These are phyloP conservation scores for Gymnosoma rotundatum DNA, from an alignment of 2,888 invertebrate genomes.

Conservation along the genomic window DNA sequence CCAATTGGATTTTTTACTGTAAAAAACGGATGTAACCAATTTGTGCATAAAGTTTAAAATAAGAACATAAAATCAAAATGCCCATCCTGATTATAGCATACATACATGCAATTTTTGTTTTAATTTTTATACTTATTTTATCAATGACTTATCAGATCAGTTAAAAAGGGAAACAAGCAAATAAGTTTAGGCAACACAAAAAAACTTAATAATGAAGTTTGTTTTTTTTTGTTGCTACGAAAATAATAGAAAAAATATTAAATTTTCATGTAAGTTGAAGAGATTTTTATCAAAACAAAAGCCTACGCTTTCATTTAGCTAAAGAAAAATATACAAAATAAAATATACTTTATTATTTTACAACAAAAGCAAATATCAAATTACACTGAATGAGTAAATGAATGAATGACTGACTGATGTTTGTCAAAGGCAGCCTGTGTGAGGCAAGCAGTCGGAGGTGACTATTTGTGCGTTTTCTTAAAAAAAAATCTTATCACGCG, in stretches of 20 bases:
- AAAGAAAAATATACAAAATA: background rate
- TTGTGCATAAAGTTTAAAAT: no score
- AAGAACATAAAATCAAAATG: background rate
- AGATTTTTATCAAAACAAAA: conserved; percentile 55
- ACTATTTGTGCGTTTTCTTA: conserved; percentile 43
- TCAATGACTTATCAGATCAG: conserved; percentile 41
- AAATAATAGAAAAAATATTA: conserved; percentile 36
- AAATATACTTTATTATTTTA: conserved; percentile 23
- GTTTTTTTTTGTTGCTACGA: background rate
- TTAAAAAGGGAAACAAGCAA: conserved; percentile 14
- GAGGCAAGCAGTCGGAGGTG: conserved; percentile 25
- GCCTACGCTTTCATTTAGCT: conserved; percentile 57
- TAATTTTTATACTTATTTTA: conserved; percentile 1
- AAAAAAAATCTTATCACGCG: conserved; percentile 64
- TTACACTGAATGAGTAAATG: background rate
- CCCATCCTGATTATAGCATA: background rate
- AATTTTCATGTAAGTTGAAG: conserved; percentile 30
- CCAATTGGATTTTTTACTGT: no score
- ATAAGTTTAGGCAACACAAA: background rate
- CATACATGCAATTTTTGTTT: background rate
- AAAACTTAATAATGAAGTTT: conserved; percentile 15
- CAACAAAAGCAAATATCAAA: conserved; percentile 23
- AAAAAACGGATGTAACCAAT: no score
- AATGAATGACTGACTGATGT: conserved; percentile 42
- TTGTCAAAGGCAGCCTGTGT: conserved; percentile 21